Percentiles rank a stretch among this genome's conserved stretches.
These are phyloP conservation scores for Candidula unifasciata DNA, from an alignment of 2,888 invertebrate genomes.

Conservation along the genomic window DNA sequence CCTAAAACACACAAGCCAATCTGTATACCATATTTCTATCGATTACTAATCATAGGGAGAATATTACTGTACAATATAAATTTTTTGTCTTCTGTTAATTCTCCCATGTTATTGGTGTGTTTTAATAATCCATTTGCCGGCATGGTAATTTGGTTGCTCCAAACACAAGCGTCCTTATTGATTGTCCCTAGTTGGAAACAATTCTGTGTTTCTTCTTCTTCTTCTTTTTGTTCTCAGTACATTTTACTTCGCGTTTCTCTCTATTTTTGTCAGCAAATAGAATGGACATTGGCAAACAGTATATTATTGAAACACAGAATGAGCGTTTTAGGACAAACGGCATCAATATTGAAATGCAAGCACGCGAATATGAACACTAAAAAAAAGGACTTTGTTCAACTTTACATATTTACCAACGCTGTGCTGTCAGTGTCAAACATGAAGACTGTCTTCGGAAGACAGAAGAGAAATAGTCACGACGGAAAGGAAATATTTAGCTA, in stretches of 20 bases:
- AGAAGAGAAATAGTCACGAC: too few relatives aligned
- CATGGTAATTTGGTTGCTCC: background rate
- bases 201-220: background rate
- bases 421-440: too few relatives aligned
- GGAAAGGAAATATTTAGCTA: too few relatives aligned
- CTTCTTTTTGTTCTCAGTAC: background rate
- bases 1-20: conserved; percentile 11
- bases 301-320: background rate
- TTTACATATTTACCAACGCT: too few relatives aligned
- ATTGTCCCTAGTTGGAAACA: background rate
- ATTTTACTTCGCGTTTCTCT: background rate
- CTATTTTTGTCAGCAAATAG: background rate
- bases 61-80: background rate
- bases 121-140: conserved; percentile 32
- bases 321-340: too few relatives aligned
- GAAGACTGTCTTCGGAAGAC: too few relatives aligned
- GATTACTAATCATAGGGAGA: conserved; percentile 4
- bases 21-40: background rate
- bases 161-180: background rate
- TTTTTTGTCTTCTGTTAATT: conserved; percentile 1
- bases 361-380: too few relatives aligned
- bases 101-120: background rate
- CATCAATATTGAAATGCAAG: too few relatives aligned
- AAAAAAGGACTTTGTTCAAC: too few relatives aligned
- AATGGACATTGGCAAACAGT: background rate